Conservation (phyloP, 2,797 vertebrate genomes). For the Melanotaenia pygmaea region DNA sequence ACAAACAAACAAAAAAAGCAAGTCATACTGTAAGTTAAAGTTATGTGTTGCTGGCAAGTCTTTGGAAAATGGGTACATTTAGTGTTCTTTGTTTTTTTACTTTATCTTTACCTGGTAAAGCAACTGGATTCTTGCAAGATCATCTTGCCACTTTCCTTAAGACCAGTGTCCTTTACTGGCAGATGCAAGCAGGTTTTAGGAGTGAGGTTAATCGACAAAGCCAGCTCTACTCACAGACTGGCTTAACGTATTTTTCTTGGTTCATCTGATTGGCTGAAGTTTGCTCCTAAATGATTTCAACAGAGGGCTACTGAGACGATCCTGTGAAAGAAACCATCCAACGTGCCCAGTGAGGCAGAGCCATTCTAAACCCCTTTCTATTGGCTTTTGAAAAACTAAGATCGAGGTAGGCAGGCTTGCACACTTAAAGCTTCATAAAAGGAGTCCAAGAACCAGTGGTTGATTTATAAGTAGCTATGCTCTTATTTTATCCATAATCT, state of each 20-base stretch:
- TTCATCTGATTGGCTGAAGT: not conserved
- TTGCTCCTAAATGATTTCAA: too few relatives aligned
- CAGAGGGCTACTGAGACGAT: too few relatives aligned
- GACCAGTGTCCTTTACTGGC: not conserved
- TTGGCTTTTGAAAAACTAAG: not conserved
- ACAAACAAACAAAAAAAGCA: too few relatives aligned
- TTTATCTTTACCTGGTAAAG: not conserved
- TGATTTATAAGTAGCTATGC: not conserved
- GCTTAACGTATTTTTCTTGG: not conserved
- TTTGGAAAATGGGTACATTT: not conserved
- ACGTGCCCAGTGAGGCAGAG: not conserved
- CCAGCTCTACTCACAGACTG: not conserved
- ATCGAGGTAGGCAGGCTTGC: not conserved
- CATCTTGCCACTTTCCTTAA: not conserved
- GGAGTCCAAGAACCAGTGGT: not conserved
- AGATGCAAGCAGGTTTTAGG: not conserved
- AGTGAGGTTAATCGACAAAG: not conserved
- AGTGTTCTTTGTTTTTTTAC: not conserved
- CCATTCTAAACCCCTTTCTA: not conserved
- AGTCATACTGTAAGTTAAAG: too few relatives aligned
- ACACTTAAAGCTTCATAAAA: not conserved
- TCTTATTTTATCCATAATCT: not conserved
- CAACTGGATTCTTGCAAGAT: not conserved
- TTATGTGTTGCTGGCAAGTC: too few relatives aligned
- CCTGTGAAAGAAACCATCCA: too few relatives aligned